A percentile compares a stretch with the other conserved stretches of the same genome.
Conservation (phyloP, 2,797 vertebrate species). For the Remorina albescens region DNA sequence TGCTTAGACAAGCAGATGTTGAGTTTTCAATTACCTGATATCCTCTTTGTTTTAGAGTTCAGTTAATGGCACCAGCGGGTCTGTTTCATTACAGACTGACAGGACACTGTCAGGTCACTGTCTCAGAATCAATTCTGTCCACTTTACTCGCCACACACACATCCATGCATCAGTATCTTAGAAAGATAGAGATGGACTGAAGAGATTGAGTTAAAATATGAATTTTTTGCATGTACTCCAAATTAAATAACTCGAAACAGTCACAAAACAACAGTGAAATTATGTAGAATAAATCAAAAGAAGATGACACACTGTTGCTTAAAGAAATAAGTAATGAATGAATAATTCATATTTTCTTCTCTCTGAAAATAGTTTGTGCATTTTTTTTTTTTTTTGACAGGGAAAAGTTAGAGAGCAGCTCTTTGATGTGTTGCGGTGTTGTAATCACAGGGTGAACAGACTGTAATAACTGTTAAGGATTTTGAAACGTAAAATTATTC, state of each 20-base stretch:
- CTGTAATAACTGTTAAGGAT: slow-evolving; percentile 1
- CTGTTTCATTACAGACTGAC: slow-evolving; percentile 10
- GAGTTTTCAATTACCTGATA: not conserved
- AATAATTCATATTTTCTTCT: slow-evolving; percentile 2
- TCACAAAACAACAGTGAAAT: not conserved
- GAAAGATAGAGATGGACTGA: no score
- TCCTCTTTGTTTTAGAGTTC: not conserved
- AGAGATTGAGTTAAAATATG: no score
- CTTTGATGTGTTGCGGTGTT: slow-evolving; percentile 29
- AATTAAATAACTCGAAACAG: not conserved
- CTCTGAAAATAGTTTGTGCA: slow-evolving; percentile 1
- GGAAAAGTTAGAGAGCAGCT: not conserved
- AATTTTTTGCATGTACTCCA: not conserved
- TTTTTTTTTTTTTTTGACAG: not conserved
- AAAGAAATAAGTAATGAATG: not conserved
- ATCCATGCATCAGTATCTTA: no score
- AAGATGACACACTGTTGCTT: not conserved
- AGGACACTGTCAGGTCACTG: slow-evolving; percentile 1
- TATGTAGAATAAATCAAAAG: not conserved
- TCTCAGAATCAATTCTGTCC: not conserved
- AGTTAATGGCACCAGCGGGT: not conserved
- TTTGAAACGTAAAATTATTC: not conserved
- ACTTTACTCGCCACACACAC: not conserved
- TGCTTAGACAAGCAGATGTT: not conserved
- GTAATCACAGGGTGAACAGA: slow-evolving; percentile 10